Evolutionary conservation across 1,140 invertebrate genomes (phyloP), one percentile per base, ranked within the genome.

Genomic region (Homalodisca vitripennis): DNA sequence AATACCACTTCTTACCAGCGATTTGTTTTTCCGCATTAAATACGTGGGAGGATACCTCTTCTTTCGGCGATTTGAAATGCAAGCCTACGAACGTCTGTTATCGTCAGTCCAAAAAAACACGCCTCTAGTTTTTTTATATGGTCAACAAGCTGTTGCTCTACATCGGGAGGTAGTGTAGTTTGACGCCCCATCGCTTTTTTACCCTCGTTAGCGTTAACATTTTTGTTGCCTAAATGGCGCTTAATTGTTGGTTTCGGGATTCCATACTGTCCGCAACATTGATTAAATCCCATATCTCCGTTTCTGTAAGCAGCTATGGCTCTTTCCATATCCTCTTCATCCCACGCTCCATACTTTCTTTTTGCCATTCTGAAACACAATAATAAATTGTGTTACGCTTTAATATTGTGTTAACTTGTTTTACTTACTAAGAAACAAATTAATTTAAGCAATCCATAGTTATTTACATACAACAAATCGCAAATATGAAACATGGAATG

Each of bases 1-100:
- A 73, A 62, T 77, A 79, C 78, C 79, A 82, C 69, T 80, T 74
- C 68, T 79, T 76, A 6, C 79, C 78, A 68, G 81, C 80, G 63
- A 72, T 74, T 74, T 70, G 69, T 66, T 75, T 76, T 22, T 74
- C 71, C 22, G 73, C 72, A 66, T 75, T 79, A 57, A 79, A 78
- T n/a, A 57, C 31, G 69, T 77, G 70, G 41, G 72, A n/a, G 62
- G 32, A 78, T 57, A 20, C 20, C 3, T 2, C 29, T 62, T 26
- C 57, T 14, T 6, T 62, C 14, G 24, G 12, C 20, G 12, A 53
- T 53, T 20, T 53, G 6, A 17, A 41, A 41, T 22, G 51, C 51
- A 12, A 55, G 20, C 24, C 24, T 55, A 12, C 51, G 6, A 6
- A 55, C 51, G 22, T 55, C 51, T 12, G 51, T 55, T 55, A 55